Base-by-base conservation (phyloP, 2,113 vertebrate genomes). In the Hystrix brachyura region DNA sequence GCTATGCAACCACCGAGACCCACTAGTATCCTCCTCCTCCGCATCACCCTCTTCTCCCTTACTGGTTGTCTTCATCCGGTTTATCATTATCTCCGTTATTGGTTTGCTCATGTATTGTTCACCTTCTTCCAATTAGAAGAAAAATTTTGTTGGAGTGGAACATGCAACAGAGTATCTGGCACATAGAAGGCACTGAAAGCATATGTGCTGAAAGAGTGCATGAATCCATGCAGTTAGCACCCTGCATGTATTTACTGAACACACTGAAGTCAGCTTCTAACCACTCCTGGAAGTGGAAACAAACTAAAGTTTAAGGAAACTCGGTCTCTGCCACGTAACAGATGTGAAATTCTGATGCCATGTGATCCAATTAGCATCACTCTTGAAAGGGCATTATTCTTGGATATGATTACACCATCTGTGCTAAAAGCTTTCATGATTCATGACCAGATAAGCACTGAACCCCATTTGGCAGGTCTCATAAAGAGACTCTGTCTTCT, bases 321-420 rank as follows among this genome's bases (percentile, higher is more conserved):
- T 93, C 80, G 6, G 71, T 65, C 57, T 43, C 91, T 91, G 86
- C 93, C 94, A 57, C 81, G 83, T 94, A 96, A 91, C 96, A 97
- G 97, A 97, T 97, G 94, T 90, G 91, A 94, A 76, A 67, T 32
- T 79, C 95, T 92, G 10, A 82, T 59, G 64, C 93, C 94, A 91
- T 12, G 72, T 92, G 95, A 97, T 96, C 96, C 86, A 93, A 96
- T 97, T 95, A 98, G 89, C 86, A 83, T 89, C 23, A 2, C 96
- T 97, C 93, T 92, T 29, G 13, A 97, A 97, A 97, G 96, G 97
- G 91, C 89, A 97, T 97, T 95, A 97, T 96, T 97, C 94, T 97
- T 93, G 83, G 97, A 94, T 95, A 93, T 53, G 88, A 93, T 97
- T 94, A 90, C 69, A 94, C 98, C 97, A 97, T 98, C 96, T 98